Percentiles rank a stretch among this genome's conserved stretches.
These are phyloP conservation scores for Drosophila sturtevanti DNA, from an alignment of 1,140 invertebrate genomes.

Conservation along the genomic window DNA sequence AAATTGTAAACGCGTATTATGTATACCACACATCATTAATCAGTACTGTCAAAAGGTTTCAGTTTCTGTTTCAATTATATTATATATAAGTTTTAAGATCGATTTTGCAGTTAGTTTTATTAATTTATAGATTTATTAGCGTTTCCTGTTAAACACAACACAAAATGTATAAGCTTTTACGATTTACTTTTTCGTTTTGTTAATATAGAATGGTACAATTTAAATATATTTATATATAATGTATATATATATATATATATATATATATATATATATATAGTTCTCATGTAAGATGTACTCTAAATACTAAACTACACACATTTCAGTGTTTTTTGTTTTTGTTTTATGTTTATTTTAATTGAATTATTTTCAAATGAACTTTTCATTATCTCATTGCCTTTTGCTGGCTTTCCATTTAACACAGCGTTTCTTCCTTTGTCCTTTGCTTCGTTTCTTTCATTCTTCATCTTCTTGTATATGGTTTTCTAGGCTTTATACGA, in stretches of 20 bases:
- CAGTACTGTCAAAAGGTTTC: constrained; percentile 69
- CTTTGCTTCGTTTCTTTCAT: constrained; percentile 11
- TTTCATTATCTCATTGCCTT: not conserved
- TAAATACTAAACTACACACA: constrained; percentile 36
- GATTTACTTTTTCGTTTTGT: not conserved
- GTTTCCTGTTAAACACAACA: constrained; percentile 30
- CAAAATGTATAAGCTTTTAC: constrained; percentile 44
- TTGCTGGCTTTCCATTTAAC: constrained; percentile 26
- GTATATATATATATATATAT: constrained; percentile 32
- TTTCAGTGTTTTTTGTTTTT: not conserved
- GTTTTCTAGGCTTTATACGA: constrained; percentile 25
- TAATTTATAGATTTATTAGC: constrained; percentile 28
- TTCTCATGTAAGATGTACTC: constrained; percentile 33
- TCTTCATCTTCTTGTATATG: constrained; percentile 31
- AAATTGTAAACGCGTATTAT: constrained; percentile 23
- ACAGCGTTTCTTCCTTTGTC: not conserved
- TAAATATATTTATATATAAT: constrained; percentile 30
- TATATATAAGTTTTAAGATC: constrained; percentile 10
- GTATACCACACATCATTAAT: constrained; percentile 50
- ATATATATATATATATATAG: constrained; percentile 31
- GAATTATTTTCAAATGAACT: constrained; percentile 16
- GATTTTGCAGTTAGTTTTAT: constrained; percentile 7
- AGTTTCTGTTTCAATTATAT: constrained; percentile 28
- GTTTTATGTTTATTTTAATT: constrained; percentile 10
- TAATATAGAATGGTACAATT: constrained; percentile 42